Percentiles rank a stretch among this genome's conserved stretches.
Evolutionary conservation across 2,797 vertebrate genomes (phyloP).

Genomic region (Semaprochilodus insignis): DNA sequence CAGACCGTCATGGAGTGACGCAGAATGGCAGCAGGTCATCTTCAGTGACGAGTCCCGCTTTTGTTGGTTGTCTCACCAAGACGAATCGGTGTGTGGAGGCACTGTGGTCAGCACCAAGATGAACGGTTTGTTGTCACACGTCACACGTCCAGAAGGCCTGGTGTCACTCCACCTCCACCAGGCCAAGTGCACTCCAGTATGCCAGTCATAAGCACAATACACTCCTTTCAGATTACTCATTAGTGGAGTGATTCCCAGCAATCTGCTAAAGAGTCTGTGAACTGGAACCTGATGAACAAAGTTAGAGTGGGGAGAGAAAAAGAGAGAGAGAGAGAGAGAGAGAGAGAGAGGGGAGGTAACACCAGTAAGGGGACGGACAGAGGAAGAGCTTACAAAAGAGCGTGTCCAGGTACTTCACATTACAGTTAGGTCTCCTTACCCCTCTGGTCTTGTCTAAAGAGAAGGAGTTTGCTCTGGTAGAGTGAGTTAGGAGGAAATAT

Average conservation of each 20-base stretch:
- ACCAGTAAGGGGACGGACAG: neutral
- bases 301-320: neutral
- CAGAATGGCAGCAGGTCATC: no score
- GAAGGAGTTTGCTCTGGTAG: neutral
- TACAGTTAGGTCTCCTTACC: neutral
- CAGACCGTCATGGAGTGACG: no score
- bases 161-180: neutral
- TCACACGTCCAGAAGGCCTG: no score
- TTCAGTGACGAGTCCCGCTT: no score
- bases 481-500: conserved; percentile 58
- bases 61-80: no score
- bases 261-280: neutral
- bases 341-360: neutral
- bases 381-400: conserved; percentile 9
- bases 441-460: neutral
- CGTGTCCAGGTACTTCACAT: neutral
- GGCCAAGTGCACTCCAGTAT: neutral
- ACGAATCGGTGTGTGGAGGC: no score
- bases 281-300: conserved; percentile 5
- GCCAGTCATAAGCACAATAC: neutral
- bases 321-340: neutral
- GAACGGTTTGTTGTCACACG: no score
- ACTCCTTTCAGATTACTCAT: conserved; percentile 1
- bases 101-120: no score
- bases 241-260: neutral